A percentile compares a stretch with the other conserved stretches of the same genome.
Conservation (phyloP, 2,888 invertebrate genomes). For the Dorcus hopei region DNA sequence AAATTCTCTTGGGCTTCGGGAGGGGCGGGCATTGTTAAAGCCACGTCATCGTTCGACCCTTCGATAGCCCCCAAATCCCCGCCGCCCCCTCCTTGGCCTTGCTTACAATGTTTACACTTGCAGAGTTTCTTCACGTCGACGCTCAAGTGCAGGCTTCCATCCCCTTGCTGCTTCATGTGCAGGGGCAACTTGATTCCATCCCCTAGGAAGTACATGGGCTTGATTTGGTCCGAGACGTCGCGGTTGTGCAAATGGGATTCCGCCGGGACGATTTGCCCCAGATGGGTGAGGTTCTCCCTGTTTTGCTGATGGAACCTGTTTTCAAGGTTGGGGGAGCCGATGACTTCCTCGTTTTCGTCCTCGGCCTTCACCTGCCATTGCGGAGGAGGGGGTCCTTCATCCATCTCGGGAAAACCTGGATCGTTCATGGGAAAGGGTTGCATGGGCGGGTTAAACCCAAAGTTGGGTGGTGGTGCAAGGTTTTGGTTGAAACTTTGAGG, state of each 20-base stretch:
- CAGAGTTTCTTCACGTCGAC: slow-evolving; percentile 45
- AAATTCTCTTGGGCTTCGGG: background rate
- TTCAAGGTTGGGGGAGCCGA: slow-evolving; percentile 6
- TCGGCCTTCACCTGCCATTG: background rate
- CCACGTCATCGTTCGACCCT: background rate
- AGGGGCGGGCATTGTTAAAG: background rate
- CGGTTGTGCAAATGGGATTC: slow-evolving; percentile 12
- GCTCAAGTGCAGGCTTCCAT: slow-evolving; percentile 42
- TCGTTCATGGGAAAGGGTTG: too few relatives aligned
- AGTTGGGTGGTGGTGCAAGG: background rate
- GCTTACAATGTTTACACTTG: slow-evolving; percentile 26
- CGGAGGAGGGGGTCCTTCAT: too few relatives aligned
- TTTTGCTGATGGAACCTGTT: slow-evolving; percentile 1
- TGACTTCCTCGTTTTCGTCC: slow-evolving; percentile 1
- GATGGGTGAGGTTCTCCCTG: background rate
- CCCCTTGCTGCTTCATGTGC: slow-evolving; percentile 36
- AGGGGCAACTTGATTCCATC: slow-evolving; percentile 46
- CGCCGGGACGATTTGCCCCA: slow-evolving; percentile 11
- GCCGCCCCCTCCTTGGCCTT: background rate
- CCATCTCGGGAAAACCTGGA: too few relatives aligned
- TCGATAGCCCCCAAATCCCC: too few relatives aligned
- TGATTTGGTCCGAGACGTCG: slow-evolving; percentile 21
- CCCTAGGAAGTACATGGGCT: slow-evolving; percentile 38
- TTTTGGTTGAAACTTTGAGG: background rate
- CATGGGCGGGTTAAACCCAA: background rate